Evolutionary conservation across 2,888 invertebrate genomes (phyloP).

Genomic region (Eupithecia inturbata): DNA sequence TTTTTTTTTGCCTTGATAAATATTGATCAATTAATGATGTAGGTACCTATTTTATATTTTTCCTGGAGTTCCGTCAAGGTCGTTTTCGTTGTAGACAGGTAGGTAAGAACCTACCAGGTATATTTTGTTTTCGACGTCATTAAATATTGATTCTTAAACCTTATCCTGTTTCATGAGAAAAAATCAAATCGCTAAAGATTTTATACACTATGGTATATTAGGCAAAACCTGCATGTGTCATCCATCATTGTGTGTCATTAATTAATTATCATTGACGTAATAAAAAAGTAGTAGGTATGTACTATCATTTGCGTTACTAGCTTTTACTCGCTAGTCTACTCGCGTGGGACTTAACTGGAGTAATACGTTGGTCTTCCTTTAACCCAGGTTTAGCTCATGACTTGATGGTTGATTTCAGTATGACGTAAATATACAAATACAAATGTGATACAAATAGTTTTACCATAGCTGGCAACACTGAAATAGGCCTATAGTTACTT

Average conservation of each 20-base stretch:
- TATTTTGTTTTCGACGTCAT: neutral
- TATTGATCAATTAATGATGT: too few relatives aligned
- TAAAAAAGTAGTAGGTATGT: neutral
- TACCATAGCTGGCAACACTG: too few relatives aligned
- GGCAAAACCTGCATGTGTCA: neutral
- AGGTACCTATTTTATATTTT: slow-evolving; percentile 6
- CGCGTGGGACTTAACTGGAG: neutral
- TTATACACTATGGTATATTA: neutral
- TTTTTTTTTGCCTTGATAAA: slow-evolving; percentile 25
- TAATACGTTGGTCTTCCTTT: neutral
- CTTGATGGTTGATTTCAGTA: neutral
- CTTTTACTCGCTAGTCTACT: neutral
- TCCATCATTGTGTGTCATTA: neutral
- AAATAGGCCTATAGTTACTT: too few relatives aligned
- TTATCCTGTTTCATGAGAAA: neutral
- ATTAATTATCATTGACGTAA: neutral
- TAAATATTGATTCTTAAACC: neutral
- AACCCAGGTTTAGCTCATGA: neutral
- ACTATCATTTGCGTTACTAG: neutral
- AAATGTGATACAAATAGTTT: too few relatives aligned
- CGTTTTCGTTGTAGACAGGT: neutral
- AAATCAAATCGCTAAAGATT: neutral
- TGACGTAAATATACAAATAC: neutral
- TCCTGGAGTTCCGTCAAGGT: neutral
- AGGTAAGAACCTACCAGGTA: too few relatives aligned